Conservation (phyloP, 2,888 invertebrate species). For the Atrina japonica region DNA sequence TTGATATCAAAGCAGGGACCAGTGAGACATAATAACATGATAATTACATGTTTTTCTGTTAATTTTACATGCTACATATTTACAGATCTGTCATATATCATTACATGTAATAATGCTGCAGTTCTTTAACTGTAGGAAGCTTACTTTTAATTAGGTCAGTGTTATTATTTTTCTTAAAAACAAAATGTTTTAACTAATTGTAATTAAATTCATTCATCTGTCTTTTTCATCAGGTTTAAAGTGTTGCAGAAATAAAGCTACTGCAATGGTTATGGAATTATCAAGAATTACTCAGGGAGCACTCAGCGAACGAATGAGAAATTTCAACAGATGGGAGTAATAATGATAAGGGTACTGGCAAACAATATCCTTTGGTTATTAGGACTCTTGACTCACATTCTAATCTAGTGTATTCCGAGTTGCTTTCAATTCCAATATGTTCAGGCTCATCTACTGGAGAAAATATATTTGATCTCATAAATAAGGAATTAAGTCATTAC, state of each 20-base stretch:
- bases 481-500: conserved; percentile 9
- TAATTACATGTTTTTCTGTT: no score
- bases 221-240: conserved; percentile 18
- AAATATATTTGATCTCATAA: conserved; percentile 24
- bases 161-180: no score
- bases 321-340: conserved; percentile 22
- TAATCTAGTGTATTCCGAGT: conserved; percentile 21
- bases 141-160: no score
- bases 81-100: no score
- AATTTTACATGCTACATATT: no score
- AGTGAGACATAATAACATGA: no score
- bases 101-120: no score
- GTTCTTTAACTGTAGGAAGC: no score
- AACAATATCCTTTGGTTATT: conserved; percentile 30
- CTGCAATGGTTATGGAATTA: conserved; percentile 19
- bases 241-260: conserved; percentile 25
- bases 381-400: conserved; percentile 17
- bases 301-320: conserved; percentile 1
- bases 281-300: conserved; percentile 4
- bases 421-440: conserved; percentile 24
- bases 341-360: conserved; percentile 21
- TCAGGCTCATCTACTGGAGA: conserved; percentile 21
- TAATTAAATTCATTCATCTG: no score
- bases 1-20: no score
- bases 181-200: no score